phyloP scores from a whole-genome alignment of 2,888 invertebrate species.

The Cryptocephalus moraei region DNA sequence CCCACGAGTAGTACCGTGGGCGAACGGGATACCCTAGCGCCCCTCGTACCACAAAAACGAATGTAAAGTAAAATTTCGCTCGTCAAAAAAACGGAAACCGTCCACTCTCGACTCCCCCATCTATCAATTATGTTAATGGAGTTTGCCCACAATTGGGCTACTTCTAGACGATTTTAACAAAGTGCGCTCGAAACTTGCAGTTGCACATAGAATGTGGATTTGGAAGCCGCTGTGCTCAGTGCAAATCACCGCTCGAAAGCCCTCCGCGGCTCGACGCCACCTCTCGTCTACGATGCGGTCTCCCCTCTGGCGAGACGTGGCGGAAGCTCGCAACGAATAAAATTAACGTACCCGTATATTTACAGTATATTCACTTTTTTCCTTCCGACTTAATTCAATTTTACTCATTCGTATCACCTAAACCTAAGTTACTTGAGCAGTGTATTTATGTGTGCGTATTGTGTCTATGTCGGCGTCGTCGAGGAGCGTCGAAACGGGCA shows the following conservation, averaged over 20 bases:
- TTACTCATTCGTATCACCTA: conserved; percentile 6
- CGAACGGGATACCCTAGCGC: too few relatives aligned
- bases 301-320: too few relatives aligned
- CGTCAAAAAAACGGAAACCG: too few relatives aligned
- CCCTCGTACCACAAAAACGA: too few relatives aligned
- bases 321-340: not conserved
- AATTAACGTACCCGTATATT: conserved; percentile 14
- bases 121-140: not conserved
- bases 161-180: conserved; percentile 30
- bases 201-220: conserved; percentile 27
- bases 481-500: too few relatives aligned
- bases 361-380: conserved; percentile 12
- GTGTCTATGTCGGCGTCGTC: too few relatives aligned
- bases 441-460: not conserved
- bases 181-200: conserved; percentile 28
- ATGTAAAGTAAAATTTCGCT: too few relatives aligned
- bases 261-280: not conserved
- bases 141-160: conserved; percentile 17
- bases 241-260: conserved; percentile 16
- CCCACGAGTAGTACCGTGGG: too few relatives aligned
- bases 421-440: conserved; percentile 17
- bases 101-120: too few relatives aligned
- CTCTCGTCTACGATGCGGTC: too few relatives aligned
- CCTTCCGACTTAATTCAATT: too few relatives aligned
- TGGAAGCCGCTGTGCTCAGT: conserved; percentile 31